Base-by-base conservation (phyloP, 1,140 invertebrate species). In the Drosophila micromelanica region DNA sequence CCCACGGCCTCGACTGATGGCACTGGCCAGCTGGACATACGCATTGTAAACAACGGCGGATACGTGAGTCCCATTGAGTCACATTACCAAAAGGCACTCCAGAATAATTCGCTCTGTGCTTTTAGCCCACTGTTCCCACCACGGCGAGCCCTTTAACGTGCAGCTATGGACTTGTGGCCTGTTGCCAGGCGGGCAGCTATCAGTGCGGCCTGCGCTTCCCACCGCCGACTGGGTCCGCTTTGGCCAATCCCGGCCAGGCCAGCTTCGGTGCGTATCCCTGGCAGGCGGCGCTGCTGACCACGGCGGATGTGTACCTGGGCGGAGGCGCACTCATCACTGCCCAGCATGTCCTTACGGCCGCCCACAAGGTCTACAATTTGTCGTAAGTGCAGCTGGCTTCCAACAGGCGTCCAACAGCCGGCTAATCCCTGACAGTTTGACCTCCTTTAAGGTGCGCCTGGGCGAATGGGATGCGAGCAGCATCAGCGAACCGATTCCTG, bases 401-500 rank as follows among this genome's bases (percentile, higher is more conserved):
- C 8, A 1, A n/a, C n/a, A n/a, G 6, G 7, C 3, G 13, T 9
- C 13, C n/a, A 40, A n/a, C 12, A 13, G 1, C 5, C n/a, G 2
- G 13, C 27, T 57, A 56, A 62, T 62, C 64, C 40, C 17, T 23
- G 4, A 1, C 37, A 89, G 85, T 59, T 55, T 90, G 37, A 80
- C 62, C 3, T 81, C 84, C 0, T 92, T 91, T 11, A 96, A 95
- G 86, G 93, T 96, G 4, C 93, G 95, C 42, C 80, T 96, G 1
- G 96, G 96, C 0, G 95, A 96, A 80, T 96, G 95, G 95, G 93
- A 96, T 86, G 94, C 93, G 0, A 92, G 92, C n/a, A 93, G 92
- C 0, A 94, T 93, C 1, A 93, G 85, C 7, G 95, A 96, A 62
- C 94, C 94, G 0, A 93, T 95, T 46, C 93, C 94, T 3, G 94